Percentiles rank a stretch among this genome's conserved stretches.
Conservation (phyloP, 2,113 vertebrate species). For the Pelobates fuscus region DNA sequence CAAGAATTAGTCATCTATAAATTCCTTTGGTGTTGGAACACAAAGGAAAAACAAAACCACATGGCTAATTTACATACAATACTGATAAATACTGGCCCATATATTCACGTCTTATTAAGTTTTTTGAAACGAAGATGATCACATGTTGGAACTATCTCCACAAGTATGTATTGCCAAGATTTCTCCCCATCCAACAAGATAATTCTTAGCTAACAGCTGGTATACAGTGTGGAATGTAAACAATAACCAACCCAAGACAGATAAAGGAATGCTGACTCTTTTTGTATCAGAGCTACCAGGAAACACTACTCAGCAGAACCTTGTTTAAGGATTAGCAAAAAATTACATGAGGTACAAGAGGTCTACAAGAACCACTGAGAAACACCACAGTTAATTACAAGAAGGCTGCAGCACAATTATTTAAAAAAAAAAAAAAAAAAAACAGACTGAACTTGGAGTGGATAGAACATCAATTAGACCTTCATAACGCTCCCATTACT, state of each 20-base stretch:
- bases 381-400: conserved; percentile 1
- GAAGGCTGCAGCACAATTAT: conserved; percentile 6
- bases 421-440: conserved; percentile 25
- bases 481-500: conserved; percentile 25
- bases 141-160: no score
- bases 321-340: no score
- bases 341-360: no score
- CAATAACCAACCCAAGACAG: background rate
- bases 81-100: background rate
- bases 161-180: no score
- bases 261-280: background rate
- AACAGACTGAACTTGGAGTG: background rate
- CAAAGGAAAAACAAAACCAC: conserved; percentile 12
- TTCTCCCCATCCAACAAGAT: background rate
- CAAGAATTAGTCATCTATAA: conserved; percentile 17
- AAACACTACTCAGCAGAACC: no score
- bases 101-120: no score
- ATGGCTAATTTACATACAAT: conserved; percentile 47
- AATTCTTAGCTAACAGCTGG: background rate
- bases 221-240: background rate
- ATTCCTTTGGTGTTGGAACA: conserved; percentile 4
- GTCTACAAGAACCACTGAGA: no score
- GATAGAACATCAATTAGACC: background rate
- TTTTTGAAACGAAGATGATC: no score
- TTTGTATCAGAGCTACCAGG: background rate